These are phyloP conservation scores for Axinella damicornis DNA, from an alignment of 37 sponge, comb jelly and placozoan species.

Conservation along the genomic window DNA sequence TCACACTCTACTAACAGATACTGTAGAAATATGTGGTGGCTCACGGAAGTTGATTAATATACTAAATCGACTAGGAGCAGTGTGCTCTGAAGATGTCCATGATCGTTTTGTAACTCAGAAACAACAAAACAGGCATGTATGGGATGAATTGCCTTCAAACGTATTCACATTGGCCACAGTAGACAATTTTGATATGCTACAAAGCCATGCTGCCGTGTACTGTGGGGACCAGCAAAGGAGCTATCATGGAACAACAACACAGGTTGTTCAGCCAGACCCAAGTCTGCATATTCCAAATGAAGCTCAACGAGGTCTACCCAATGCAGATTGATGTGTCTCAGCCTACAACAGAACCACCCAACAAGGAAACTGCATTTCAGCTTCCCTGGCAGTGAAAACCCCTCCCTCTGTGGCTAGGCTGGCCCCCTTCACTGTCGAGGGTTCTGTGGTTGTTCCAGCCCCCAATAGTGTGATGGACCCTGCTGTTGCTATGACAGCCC, in stretches of 20 bases:
- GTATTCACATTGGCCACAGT: conserved; percentile 26
- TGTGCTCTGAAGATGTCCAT: conserved; percentile 11
- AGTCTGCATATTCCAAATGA: too few relatives aligned
- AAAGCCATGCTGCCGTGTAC: conserved; percentile 41
- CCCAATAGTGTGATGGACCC: too few relatives aligned
- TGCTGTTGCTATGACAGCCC: too few relatives aligned
- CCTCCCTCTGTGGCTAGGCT: too few relatives aligned
- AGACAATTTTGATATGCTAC: conserved; percentile 51
- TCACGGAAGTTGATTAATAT: conserved; percentile 28
- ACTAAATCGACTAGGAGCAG: conserved; percentile 16
- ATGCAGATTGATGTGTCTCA: too few relatives aligned
- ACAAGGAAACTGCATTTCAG: too few relatives aligned
- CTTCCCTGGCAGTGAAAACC: too few relatives aligned
- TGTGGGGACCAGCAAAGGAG: conserved; percentile 47
- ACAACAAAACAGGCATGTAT: background rate
- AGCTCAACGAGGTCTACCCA: too few relatives aligned
- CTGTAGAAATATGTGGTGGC: conserved; percentile 33
- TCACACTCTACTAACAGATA: conserved; percentile 28
- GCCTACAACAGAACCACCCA: too few relatives aligned
- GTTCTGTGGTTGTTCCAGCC: too few relatives aligned
- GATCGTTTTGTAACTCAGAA: conserved; percentile 30
- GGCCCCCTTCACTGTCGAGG: too few relatives aligned
- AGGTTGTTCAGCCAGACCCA: conserved; percentile 21
- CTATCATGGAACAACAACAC: conserved; percentile 40
- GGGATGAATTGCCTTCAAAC: background rate